Evolutionary conservation across 2,113 vertebrate genomes (phyloP), one percentile per base, ranked within the genome.

Genomic region (Cnemophilus loriae): DNA sequence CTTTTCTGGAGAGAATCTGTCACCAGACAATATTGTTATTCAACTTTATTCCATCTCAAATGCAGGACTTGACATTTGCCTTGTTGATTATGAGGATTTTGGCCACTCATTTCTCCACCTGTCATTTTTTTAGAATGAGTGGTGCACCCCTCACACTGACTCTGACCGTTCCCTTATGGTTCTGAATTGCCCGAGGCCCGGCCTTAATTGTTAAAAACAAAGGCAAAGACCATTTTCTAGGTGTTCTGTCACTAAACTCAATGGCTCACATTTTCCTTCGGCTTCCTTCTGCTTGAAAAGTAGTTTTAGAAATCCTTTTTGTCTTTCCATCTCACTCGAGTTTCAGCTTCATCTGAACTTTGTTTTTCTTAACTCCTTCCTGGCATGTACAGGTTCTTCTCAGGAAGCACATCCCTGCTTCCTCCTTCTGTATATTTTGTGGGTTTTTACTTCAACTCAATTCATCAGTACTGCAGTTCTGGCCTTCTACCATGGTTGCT

Each of bases 21-120:
- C 16, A 13, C 11, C 24, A 84, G 8, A 33, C 5, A 49, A 30
- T 39, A 52, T 9, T 0, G 0, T 50, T 78, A 32, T 27, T 23
- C 24, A 6, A 56, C 7, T 46, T 75, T 83, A 67, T 70, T 79
- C 13, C 20, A 65, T 30, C 7, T 9, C 14, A 74, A 46, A 56
- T 60, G 11, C 22, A 65, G 15, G 30, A 60, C 14, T 60, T 64
- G 32, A 3, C 10, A 63, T 24, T 82, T 59, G 5, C 24, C 33
- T 64, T 53, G 7, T n/a, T 88, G 42, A 71, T 61, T 30, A 12
- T 8, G 26, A 84, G 23, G 6, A 6, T n/a, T 81, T 80, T 71
- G 26, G 11, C 23, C 6, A 47, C 6, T 81, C 27, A 33, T 61
- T 67, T 87, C 17, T 71, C 9, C 10, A 56, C 6, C 26, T 47